Percentiles rank a stretch among this genome's conserved stretches.
phyloP scores from a whole-genome alignment of 2,113 vertebrate genomes.

The Leucoraja erinaceus region DNA sequence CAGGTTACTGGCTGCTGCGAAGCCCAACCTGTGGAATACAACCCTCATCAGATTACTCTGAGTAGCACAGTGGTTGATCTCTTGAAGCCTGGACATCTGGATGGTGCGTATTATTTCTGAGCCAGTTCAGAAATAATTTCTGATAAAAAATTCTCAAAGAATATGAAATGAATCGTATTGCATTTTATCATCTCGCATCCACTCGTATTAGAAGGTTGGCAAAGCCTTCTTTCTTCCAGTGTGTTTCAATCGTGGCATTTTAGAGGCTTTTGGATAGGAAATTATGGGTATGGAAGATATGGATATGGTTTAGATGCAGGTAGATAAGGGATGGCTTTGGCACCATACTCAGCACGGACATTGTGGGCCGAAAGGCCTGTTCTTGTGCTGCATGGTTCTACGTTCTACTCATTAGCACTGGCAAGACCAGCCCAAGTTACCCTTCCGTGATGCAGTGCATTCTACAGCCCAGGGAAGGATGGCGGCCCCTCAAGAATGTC shows the following conservation, averaged over 20 bases:
- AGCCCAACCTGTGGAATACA: neutral
- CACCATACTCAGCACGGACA: no score
- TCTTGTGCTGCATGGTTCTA: no score
- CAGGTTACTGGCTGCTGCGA: neutral
- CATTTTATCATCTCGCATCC: neutral
- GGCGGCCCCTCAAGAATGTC: no score
- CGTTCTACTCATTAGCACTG: neutral
- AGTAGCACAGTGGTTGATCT: neutral
- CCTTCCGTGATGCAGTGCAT: neutral
- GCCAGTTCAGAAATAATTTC: neutral
- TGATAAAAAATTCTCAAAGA: neutral
- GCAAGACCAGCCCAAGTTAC: neutral
- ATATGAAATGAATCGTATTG: neutral
- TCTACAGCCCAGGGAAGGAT: neutral
- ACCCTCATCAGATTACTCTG: conserved; percentile 6
- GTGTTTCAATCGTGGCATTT: neutral
- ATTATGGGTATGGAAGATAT: no score
- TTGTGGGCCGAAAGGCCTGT: no score
- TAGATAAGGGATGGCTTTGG: no score
- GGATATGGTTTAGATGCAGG: no score
- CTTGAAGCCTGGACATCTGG: neutral
- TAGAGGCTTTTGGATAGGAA: no score
- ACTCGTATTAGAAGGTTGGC: neutral
- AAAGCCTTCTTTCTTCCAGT: neutral
- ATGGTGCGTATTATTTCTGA: conserved; percentile 19